Base-by-base conservation (phyloP, 2,797 vertebrate species). In the Lepilemur septentrionalis region DNA sequence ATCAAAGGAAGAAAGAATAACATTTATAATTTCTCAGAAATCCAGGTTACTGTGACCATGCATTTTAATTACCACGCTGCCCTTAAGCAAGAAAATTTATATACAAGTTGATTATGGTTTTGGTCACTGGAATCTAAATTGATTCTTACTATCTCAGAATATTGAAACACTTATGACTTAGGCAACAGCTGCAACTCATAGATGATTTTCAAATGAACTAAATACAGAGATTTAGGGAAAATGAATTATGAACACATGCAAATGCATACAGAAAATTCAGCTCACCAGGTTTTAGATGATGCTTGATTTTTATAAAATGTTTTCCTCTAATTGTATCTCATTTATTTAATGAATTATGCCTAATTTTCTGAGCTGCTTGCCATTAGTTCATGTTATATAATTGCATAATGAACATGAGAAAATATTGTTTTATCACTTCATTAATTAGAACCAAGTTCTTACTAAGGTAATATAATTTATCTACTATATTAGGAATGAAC, bases 321-420 rank as follows among this genome's bases (percentile, higher is more conserved):
- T 92, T 97, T 88, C 48, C 65, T 93, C 95, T 83, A 55, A 94
- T 87, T 86, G 22, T 63, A 73, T 78, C 41, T 97, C 79, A 95
- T 96, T 93, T 96, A 93, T 72, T 94, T 94, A 96, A 95, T 92
- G 38, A 85, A 91, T 79, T 78, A 75, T 63, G 63, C 70, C 55
- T 81, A 94, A 94, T 95, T 95, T 97, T 89, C 82, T 48, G 46
- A 93, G 41, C 43, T 83, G 13, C 75, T 87, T 96, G 6, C 48
- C 14, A 67, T 96, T 91, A 35, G 20, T 80, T 92, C 32, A 4
- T 43, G 3, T 89, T 87, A 96, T 72, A 11, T 50, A 89, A 82
- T 89, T 97, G 95, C 52, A 89, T 32, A 90, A 93, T 63, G 30
- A 80, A 72, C 35, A 93, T 90, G n/a, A 92, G 23, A 93, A 88